Conservation (phyloP, 2,113 vertebrate species). For the Sinocyclocheilus maitianheensis region DNA sequence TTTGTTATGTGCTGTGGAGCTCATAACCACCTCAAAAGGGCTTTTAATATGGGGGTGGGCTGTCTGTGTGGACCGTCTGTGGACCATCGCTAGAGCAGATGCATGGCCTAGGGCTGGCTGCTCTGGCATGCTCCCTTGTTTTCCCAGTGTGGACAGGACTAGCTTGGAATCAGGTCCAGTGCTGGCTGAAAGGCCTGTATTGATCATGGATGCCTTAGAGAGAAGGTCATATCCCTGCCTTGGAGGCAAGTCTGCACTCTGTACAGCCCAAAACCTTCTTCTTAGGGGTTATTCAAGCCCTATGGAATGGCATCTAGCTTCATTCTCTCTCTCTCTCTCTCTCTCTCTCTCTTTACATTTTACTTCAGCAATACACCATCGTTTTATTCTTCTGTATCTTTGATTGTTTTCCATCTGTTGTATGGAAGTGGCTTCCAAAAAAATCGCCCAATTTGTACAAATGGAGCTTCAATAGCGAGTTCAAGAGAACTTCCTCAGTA, state of each 20-base stretch:
- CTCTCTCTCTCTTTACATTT: slow-evolving; percentile 37
- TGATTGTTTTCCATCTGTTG: slow-evolving; percentile 45
- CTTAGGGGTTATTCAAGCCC: slow-evolving; percentile 53
- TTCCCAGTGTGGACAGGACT: slow-evolving; percentile 41
- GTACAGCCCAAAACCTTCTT: slow-evolving; percentile 27
- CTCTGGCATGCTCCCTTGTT: slow-evolving; percentile 39
- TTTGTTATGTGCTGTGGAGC: slow-evolving; percentile 27
- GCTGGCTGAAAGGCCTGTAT: slow-evolving; percentile 57
- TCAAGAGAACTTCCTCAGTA: slow-evolving; percentile 10
- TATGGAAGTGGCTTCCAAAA: slow-evolving; percentile 36
- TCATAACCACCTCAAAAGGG: slow-evolving; percentile 43
- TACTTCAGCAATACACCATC: slow-evolving; percentile 39
- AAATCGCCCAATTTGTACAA: neutral
- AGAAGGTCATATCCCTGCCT: slow-evolving; percentile 55
- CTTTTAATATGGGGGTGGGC: slow-evolving; percentile 47
- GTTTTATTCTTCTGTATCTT: slow-evolving; percentile 36
- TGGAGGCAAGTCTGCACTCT: slow-evolving; percentile 44
- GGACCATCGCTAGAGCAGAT: slow-evolving; percentile 48
- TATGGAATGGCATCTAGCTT: slow-evolving; percentile 49
- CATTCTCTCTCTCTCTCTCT: neutral
- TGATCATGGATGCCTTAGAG: slow-evolving; percentile 52
- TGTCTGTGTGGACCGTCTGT: slow-evolving; percentile 31
- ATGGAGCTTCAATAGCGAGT: neutral
- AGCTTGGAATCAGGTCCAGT: slow-evolving; percentile 43
- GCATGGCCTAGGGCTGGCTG: slow-evolving; percentile 51